Evolutionary conservation across 2,888 invertebrate genomes (phyloP), one percentile per base, ranked within the genome.

Genomic region (Philonicus albiceps): DNA sequence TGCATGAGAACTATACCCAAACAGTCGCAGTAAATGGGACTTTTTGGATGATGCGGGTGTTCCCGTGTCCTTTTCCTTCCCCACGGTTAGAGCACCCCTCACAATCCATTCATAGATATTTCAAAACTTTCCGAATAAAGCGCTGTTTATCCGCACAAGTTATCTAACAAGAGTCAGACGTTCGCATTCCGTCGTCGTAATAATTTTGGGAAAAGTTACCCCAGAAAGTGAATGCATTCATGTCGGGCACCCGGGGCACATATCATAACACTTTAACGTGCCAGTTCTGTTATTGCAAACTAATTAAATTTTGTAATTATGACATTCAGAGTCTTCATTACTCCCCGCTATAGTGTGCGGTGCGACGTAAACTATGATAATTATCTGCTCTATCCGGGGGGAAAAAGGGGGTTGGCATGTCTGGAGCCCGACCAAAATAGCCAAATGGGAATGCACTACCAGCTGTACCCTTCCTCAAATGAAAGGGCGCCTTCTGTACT

Each of bases 241-340:
- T 64, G 81, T 30, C 81, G 37, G 81, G n/a, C 11, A 73, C 43
- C 55, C 72, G 8, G 7, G 40, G 73, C 72, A 72, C 40, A 73
- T 84, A 84, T 73, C 84, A 73, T 84, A 40, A 37, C 27, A 43
- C 27, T 37, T 43, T 43, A 72, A 40, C 49, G 43, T 73, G 73
- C 30, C 27, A 55, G 64, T 73, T 73, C 72, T 72, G 37, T 73
- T 84, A 84, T 84, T 84, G 73, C 72, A 84, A 84, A 86, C 86
- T 78, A 86, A 86, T 55, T 80, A 86, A 86, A 86, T 86, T 86
- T 78, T 72, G 27, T 78, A 86, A 86, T 76, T 86, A 78, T 78
- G 72, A 72, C 86, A 78, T 80, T 86, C 86, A 72, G 64, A 86
- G 64, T 78, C 78, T 72, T 53, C 76, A 76, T 78, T 43, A 72